phyloP scores from a whole-genome alignment of 1,140 invertebrate species.

The Argopecten irradians region DNA sequence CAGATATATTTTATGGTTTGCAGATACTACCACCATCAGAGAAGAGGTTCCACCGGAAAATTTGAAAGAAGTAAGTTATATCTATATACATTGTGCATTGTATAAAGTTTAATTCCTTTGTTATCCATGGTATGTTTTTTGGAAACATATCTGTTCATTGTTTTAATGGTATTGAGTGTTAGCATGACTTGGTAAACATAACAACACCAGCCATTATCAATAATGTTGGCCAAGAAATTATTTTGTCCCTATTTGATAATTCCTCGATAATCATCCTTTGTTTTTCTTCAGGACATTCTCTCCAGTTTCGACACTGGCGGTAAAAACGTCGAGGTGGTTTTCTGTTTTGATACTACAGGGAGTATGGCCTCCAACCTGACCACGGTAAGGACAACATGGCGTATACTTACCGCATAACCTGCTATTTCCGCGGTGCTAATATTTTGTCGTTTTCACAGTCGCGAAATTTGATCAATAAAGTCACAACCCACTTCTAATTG shows the following conservation, averaged over 20 bases:
- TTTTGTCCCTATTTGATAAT: background rate
- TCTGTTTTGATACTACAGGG: constrained; percentile 73
- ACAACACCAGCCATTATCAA: background rate
- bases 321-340: constrained; percentile 67
- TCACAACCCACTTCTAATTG: background rate
- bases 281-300: constrained; percentile 57
- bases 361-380: constrained; percentile 67
- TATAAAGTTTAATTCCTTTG: background rate
- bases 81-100: background rate
- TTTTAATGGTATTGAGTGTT: background rate
- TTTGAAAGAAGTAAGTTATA: background rate
- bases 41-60: background rate
- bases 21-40: background rate
- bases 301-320: constrained; percentile 65
- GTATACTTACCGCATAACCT: too few species aligned
- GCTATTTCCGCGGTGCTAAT: background rate
- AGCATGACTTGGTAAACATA: background rate
- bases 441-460: background rate
- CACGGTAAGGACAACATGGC: constrained; percentile 59
- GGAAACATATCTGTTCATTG: background rate
- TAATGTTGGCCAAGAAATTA: background rate
- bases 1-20: background rate
- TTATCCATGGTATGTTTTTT: background rate
- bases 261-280: background rate
- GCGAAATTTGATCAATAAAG: background rate